These are phyloP conservation scores for Andricus quercusramuli DNA, from an alignment of 2,888 invertebrate species.

Conservation along the genomic window DNA sequence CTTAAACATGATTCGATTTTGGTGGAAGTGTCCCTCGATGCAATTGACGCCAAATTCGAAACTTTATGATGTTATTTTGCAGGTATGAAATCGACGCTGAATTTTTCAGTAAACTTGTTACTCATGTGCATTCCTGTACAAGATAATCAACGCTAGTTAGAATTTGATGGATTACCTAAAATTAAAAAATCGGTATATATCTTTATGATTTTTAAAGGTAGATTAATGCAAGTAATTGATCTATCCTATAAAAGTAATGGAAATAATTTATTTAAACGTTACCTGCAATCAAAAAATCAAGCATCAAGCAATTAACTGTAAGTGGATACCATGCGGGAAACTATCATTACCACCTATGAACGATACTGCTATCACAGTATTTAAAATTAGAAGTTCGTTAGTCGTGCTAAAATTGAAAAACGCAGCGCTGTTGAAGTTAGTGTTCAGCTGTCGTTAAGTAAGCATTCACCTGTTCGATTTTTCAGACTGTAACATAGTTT, in stretches of 20 bases:
- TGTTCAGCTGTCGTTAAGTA: constrained; percentile 2
- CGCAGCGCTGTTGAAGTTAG: background rate
- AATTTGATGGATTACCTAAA: background rate
- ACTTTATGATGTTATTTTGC: background rate
- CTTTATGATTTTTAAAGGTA: background rate
- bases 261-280: constrained; percentile 1
- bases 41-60: background rate
- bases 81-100: background rate
- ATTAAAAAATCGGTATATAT: background rate
- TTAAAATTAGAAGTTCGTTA: constrained; percentile 31
- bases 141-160: background rate
- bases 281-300: constrained; percentile 32
- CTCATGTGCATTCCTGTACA: background rate
- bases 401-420: constrained; percentile 24
- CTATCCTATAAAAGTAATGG: background rate
- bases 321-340: constrained; percentile 5
- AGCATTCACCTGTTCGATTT: constrained; percentile 1
- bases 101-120: background rate
- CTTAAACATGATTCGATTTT: constrained; percentile 37
- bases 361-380: constrained; percentile 10
- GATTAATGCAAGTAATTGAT: constrained; percentile 2
- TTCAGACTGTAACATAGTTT: background rate
- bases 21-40: constrained; percentile 21
- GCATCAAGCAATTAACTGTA: constrained; percentile 10
- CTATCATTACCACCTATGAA: constrained; percentile 28